These are phyloP conservation scores for Gibbula magus DNA, from an alignment of 2,888 invertebrate species.

Conservation along the genomic window DNA sequence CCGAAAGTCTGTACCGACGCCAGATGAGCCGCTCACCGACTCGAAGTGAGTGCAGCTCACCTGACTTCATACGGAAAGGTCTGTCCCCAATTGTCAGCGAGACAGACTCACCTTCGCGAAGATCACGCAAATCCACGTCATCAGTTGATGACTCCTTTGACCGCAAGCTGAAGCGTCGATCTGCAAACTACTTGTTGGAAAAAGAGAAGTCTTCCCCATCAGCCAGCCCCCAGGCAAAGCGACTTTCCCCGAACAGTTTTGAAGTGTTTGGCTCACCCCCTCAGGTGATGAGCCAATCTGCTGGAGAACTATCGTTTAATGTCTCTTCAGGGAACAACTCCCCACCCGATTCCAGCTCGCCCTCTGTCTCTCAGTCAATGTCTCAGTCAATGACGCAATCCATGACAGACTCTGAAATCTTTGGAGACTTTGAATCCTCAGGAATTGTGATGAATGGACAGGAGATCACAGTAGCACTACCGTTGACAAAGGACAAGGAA, in stretches of 20 bases:
- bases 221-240: conserved; percentile 32
- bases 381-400: background rate
- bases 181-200: conserved; percentile 61
- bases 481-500: background rate
- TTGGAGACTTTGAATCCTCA: conserved; percentile 5
- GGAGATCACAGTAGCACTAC: background rate
- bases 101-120: conserved; percentile 42
- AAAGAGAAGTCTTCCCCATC: conserved; percentile 33
- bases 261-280: background rate
- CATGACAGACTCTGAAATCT: background rate
- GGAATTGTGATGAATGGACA: conserved; percentile 5
- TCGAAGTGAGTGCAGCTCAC: conserved; percentile 49
- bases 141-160: conserved; percentile 46
- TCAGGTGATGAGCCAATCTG: background rate
- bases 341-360: background rate
- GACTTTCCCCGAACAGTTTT: background rate
- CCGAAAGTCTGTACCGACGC: conserved; percentile 56
- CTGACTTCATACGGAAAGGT: conserved; percentile 44
- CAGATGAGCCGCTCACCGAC: conserved; percentile 58
- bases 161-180: conserved; percentile 60
- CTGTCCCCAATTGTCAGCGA: conserved; percentile 52
- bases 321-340: background rate
- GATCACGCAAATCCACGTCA: conserved; percentile 44
- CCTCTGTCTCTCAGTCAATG: background rate
- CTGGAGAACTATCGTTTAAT: background rate